Base-by-base conservation (phyloP, 2,113 vertebrate genomes). In the Progne subis region DNA sequence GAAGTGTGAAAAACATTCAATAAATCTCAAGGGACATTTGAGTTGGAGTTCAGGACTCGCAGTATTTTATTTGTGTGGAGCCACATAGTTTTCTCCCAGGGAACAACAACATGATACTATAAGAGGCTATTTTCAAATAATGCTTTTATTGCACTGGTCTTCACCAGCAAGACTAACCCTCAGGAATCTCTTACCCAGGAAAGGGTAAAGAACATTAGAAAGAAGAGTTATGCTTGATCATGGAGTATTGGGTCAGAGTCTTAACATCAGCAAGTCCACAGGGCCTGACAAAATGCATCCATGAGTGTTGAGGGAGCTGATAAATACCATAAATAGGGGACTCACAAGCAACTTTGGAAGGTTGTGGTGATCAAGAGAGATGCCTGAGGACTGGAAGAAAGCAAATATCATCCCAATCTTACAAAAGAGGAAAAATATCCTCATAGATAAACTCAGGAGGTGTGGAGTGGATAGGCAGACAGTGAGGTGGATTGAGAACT, bases 81-180 rank as follows among this genome's bases (percentile, higher is more conserved):
- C 14, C 74, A 21, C 4, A 61, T 17, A 2, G 0, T 49, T 71
- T 86, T 8, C 25, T 77, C 34, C 34, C 21, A 53, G 20, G 7
- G 9, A 91, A 32, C 8, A 12, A 23, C 0, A 8, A 12, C 8
- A 37, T 1, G 2, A 47, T 15, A 32, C 25, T 59, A 6, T 53
- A 39, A 55, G 32, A 63, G 41, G 9, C 7, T 56, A 8, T n/a
- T 78, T 72, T 84, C 56, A 82, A 91, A 79, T 21, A 3, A 68
- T 68, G 6, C 19, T n/a, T 76, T 89, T 5, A 7, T 55, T 47
- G 6, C 11, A 18, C 14, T 34, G 19, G 4, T 31, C 20, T 34
- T 47, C n/a, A 55, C 9, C 29, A 53, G 20, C 5, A 56, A 55
- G 18, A 43, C 3, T 25, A 55, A 3, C 12, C 10, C n/a, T 61